Conservation (phyloP, 2,113 vertebrate genomes). For the Psittacus erithacus region DNA sequence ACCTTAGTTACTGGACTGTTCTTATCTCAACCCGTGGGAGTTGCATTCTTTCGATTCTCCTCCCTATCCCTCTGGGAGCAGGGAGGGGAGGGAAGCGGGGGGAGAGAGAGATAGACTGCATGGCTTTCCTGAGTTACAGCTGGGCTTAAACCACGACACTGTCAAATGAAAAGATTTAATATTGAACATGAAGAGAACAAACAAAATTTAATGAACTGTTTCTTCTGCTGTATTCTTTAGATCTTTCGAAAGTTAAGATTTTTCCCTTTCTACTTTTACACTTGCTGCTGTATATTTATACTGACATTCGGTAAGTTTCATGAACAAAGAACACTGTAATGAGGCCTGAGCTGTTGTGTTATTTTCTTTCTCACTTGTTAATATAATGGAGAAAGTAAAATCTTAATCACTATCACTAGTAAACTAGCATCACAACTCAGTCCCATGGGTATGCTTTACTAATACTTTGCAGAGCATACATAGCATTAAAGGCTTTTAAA, state of each 20-base stretch:
- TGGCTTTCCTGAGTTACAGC: no score
- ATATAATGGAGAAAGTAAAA: constrained; percentile 4
- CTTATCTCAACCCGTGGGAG: no score
- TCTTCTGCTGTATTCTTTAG: neutral
- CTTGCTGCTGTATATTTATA: neutral
- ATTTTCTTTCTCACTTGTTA: constrained; percentile 36
- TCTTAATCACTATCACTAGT: neutral
- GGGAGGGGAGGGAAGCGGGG: no score
- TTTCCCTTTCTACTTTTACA: neutral
- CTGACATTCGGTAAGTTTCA: neutral
- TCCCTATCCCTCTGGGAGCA: no score
- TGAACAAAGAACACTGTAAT: constrained; percentile 24
- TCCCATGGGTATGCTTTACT: neutral
- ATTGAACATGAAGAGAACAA: neutral
- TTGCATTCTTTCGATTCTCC: no score
- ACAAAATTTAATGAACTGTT: neutral
- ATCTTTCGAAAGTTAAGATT: neutral
- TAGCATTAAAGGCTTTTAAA: neutral
- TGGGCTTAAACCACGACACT: neutral
- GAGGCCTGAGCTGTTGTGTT: neutral
- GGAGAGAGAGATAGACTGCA: no score
- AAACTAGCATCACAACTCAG: neutral
- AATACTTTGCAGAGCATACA: neutral
- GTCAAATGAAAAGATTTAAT: neutral
- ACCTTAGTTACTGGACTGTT: no score